Evolutionary conservation across 2,797 vertebrate species (phyloP), one percentile per base, ranked within the genome.

Genomic region (Melanitta fusca): DNA sequence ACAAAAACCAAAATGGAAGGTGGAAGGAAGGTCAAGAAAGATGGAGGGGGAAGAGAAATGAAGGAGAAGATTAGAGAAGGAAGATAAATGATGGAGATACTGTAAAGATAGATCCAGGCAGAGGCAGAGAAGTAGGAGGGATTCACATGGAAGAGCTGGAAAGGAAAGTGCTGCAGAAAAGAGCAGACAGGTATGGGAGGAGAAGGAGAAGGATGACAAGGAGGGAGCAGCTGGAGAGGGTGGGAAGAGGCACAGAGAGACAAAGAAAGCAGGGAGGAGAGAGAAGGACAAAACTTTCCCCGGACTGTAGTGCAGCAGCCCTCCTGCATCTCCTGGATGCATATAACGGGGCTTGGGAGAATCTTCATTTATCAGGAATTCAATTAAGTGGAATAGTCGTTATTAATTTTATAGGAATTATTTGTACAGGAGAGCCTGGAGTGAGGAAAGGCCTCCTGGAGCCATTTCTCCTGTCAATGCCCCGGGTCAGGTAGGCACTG

Each of bases 401-500:
- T 98, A 97, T 98, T 98, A 98, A 99, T 98, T 98, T 97, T 98
- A 97, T 98, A 97, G 98, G 98, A 98, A 98, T 98, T 97, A 98
- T 97, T 96, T 98, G 97, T 97, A 97, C 34, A 49, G 96, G 91
- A 91, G 91, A 97, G 96, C 89, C 91, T 81, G 60, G 91, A 74
- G 97, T 94, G 79, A 69, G 90, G 96, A 98, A 98, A 97, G 96
- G 96, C 97, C 98, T 98, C 98, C 97, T 80, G 98, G 98, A 98
- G 97, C 96, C 91, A 80, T 97, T 96, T 95, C 96, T 98, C 97
- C 95, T 97, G 98, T 98, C 96, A 92, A 97, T 96, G 98, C 98
- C 98, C 97, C 90, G 4, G 98, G 99, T 99, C 98, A 98, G 98
- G 97, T 97, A 95, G 98, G 96, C 97, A 97, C 98, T 99, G 99